Base-by-base conservation (phyloP, 2,888 invertebrate species). In the Pollenia labialis region DNA sequence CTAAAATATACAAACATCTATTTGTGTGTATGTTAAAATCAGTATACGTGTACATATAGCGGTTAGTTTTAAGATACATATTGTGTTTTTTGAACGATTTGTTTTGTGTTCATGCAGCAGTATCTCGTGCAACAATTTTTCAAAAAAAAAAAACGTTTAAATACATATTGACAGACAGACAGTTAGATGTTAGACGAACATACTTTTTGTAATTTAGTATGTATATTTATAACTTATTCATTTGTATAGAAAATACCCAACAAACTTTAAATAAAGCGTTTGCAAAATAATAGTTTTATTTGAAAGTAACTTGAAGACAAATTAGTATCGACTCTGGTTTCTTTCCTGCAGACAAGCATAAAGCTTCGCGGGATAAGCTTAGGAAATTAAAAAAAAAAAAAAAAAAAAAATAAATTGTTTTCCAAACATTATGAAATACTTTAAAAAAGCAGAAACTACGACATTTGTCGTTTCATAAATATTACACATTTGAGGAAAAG, bases 91-190 rank as follows among this genome's bases (percentile, higher is more conserved):
- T 64, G 54, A 82, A 82, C 62, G 60, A 69, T 79, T 74, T 80
- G 69, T 69, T 75, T 69, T 74, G 44, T 54, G 42, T 83, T 69
- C 54, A 64, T 44, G 32, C 23, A 16, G 32, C 23, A 32, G 46
- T 71, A 80, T 86, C 79, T 83, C 82, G 82, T 86, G 85, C 79
- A 86, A 71, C 64, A 71, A 83, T 83, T 86, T 81, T 74, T 72
- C 60, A 69, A 77, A 72, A 23, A 58, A 16, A 40, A 48, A 48
- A 54, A 32, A 23, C 3, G 23, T 7, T 7, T 44, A n/a, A 14
- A 56, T 14, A 44, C 11, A 44, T 6, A 44, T 0, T 23, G 1
- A 23, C 23, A 9, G 18, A 40, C 9, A 71, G 16, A 80, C 71
- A 62, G 4, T 32, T 32, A 6, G 16, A 62, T 56, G 32, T 56